Base-by-base conservation (phyloP, 2,113 vertebrate species). In the Lophius piscatorius region DNA sequence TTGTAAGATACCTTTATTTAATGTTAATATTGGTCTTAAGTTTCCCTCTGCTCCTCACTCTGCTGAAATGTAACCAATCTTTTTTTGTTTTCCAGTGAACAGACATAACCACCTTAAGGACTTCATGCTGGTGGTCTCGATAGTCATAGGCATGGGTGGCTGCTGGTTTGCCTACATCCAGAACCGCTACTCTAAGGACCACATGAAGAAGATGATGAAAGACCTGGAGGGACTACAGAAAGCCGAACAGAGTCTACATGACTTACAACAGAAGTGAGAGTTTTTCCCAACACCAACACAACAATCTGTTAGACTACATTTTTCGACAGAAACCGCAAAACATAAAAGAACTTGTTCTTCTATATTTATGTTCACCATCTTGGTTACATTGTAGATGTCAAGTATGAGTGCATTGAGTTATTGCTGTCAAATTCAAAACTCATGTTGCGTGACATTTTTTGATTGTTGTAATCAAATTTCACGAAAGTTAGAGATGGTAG, bases 151-250 rank as follows among this genome's bases (percentile, higher is more conserved):
- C 4, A 96, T 99, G 90, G 96, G 96, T 0, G 97, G 97, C 84
- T 98, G 96, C 92, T 99, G 97, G 97, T 98, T 99, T 5, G 96
- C 97, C 74, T 98, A 94, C 83, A 98, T 98, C 90, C 97, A 99
- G 91, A 98, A 98, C 49, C 95, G 97, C 59, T 96, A 96, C 84
- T 98, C 96, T 1, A 98, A 96, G 85, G 97, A 99, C 80, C 97
- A 99, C 90, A 98, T 99, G 96, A 98, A 96, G 92, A 98, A 95
- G 90, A 98, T 97, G 96, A 98, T 98, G 94, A 96, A 92, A 29
- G 97, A 99, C 89, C 91, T 99, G 41, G 97, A 98, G 54, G 96
- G 97, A 0, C 90, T 99, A n/a, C 97, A 99, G 78, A 87, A 94
- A 57, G 97, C 97, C 0, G 97, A 99, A 56, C 95, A 98, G 88